A percentile compares a stretch with the other conserved stretches of the same genome.
Conservation (phyloP, 2,797 vertebrate species). For the Craterocephalus amniculus region DNA sequence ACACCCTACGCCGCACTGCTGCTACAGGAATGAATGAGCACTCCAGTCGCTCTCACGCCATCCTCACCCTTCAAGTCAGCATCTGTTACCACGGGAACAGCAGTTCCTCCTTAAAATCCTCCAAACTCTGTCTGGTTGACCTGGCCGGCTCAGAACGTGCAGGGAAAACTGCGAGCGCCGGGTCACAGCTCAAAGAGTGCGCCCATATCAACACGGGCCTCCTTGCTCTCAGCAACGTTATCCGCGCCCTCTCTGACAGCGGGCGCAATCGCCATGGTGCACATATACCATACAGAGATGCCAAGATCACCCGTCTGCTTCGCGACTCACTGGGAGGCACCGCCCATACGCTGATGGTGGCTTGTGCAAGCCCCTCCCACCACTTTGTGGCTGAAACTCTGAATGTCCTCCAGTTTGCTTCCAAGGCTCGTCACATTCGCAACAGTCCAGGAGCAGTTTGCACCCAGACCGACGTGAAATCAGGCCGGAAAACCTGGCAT, state of each 20-base stretch:
- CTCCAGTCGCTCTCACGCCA: conserved; percentile 90
- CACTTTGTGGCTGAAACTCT: conserved; percentile 88
- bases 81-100: conserved; percentile 66
- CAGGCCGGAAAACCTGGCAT: conserved; percentile 75
- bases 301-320: conserved; percentile 93
- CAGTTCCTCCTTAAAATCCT: conserved; percentile 56
- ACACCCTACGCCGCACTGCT: conserved; percentile 85
- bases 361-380: conserved; percentile 90
- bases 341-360: conserved; percentile 91
- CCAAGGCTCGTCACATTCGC: conserved; percentile 87
- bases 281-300: conserved; percentile 89
- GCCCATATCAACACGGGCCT: conserved; percentile 90
- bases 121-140: conserved; percentile 93
- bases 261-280: conserved; percentile 73
- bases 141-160: conserved; percentile 91
- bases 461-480: conserved; percentile 33
- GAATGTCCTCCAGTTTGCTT: conserved; percentile 90
- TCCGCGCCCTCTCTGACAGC: conserved; percentile 88
- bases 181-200: conserved; percentile 89
- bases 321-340: conserved; percentile 92
- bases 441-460: conserved; percentile 81
- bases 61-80: conserved; percentile 88
- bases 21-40: conserved; percentile 89
- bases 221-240: conserved; percentile 90
- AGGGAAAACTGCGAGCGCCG: conserved; percentile 88